Percentiles rank a stretch among this genome's conserved stretches.
Evolutionary conservation across 2,888 invertebrate genomes (phyloP).

Genomic region (Platerodrilus igneus): DNA sequence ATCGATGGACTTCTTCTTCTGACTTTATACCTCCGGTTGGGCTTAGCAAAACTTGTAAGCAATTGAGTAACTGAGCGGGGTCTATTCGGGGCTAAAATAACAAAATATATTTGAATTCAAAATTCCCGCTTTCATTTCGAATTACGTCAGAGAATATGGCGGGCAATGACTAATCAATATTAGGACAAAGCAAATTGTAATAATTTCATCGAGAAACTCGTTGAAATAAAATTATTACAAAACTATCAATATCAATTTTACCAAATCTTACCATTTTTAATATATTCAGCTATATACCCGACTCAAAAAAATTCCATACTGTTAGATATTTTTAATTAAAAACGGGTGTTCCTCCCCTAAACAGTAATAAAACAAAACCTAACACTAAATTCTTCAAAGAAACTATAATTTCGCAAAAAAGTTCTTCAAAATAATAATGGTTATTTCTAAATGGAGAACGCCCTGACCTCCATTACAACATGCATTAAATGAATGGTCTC

Average conservation of each 20-base stretch:
- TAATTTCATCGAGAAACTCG: constrained; percentile 1
- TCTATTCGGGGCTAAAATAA: constrained; percentile 85
- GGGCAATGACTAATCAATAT: not conserved
- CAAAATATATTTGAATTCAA: constrained; percentile 33
- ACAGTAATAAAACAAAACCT: constrained; percentile 3
- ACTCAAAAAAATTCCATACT: constrained; percentile 14
- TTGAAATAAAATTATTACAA: not conserved
- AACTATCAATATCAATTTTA: constrained; percentile 5
- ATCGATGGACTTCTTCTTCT: constrained; percentile 78
- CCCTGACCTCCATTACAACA: constrained; percentile 31
- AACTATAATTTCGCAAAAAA: not conserved
- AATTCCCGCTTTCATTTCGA: constrained; percentile 3
- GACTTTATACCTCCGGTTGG: constrained; percentile 85
- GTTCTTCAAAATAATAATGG: constrained; percentile 13
- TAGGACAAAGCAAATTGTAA: not conserved
- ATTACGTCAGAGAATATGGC: constrained; percentile 15
- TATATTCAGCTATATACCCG: constrained; percentile 8
- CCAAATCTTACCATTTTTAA: constrained; percentile 20
- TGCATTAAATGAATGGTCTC: constrained; percentile 17
- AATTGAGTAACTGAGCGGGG: constrained; percentile 82
- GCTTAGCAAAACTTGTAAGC: constrained; percentile 79
- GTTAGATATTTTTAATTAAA: not conserved
- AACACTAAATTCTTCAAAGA: not conserved
- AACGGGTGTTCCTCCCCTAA: not conserved
- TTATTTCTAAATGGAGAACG: constrained; percentile 22